Conservation (phyloP, 2,797 vertebrate genomes). For the Carcharodon carcharias region DNA sequence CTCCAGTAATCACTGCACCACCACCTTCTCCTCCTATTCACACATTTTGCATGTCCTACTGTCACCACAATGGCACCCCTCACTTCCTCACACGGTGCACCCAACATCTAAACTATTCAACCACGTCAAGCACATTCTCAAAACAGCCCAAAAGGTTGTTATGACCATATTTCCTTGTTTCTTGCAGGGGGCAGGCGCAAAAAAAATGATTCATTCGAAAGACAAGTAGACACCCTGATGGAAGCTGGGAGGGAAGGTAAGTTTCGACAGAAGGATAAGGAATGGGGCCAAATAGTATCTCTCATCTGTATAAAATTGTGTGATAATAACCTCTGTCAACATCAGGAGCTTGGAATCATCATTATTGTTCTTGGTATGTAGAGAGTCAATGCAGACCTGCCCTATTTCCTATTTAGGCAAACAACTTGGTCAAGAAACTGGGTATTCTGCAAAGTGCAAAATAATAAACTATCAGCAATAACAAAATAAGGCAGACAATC, state of each 20-base stretch:
- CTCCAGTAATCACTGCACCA: not conserved
- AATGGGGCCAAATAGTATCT: not conserved
- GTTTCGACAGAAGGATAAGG: not conserved
- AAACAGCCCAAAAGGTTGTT: not conserved
- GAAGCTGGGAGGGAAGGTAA: not conserved
- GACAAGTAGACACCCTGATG: not conserved
- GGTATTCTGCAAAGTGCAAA: not conserved
- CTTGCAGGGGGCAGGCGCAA: not conserved
- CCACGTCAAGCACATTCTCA: not conserved
- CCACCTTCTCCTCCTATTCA: not conserved
- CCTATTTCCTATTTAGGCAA: not conserved
- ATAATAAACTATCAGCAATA: not conserved
- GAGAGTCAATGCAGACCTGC: not conserved
- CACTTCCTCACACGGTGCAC: not conserved
- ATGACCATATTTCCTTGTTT: not conserved
- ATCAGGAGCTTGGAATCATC: not conserved
- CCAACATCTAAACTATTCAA: not conserved
- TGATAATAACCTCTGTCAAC: not conserved
- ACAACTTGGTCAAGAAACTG: not conserved
- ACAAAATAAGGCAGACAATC: constrained; percentile 2
- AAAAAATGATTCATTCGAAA: not conserved
- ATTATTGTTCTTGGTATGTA: not conserved
- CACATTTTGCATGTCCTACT: not conserved
- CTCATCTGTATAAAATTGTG: not conserved
- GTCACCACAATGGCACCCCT: not conserved